Conservation (phyloP, 1,140 invertebrate genomes). For the Drosophila elegans region DNA sequence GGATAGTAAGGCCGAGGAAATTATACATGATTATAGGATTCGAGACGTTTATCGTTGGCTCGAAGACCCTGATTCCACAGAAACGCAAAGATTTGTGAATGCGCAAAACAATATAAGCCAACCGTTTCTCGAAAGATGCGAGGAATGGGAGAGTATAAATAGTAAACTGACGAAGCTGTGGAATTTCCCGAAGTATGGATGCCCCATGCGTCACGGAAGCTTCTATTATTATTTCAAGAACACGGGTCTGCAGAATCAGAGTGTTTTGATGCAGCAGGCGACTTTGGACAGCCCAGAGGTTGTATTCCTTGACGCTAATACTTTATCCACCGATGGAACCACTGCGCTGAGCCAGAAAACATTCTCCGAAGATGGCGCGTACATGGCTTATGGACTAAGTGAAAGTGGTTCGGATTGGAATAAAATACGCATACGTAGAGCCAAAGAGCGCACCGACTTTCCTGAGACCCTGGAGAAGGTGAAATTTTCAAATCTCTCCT, state of each 20-base stretch:
- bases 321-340: constrained; percentile 96
- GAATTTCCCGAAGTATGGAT: constrained; percentile 98
- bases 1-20: constrained; percentile 91
- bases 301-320: constrained; percentile 98
- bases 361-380: constrained; percentile 96
- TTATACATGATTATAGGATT: constrained; percentile 93
- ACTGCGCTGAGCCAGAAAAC: constrained; percentile 91
- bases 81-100: constrained; percentile 96
- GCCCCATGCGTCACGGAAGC: constrained; percentile 92
- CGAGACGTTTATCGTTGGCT: constrained; percentile 98
- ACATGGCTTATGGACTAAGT: constrained; percentile 96
- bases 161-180: constrained; percentile 93
- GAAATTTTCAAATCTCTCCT: constrained; percentile 95
- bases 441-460: constrained; percentile 93
- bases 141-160: constrained; percentile 90
- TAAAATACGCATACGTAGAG: constrained; percentile 93
- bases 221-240: constrained; percentile 97
- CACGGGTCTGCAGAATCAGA: constrained; percentile 97
- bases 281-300: constrained; percentile 90
- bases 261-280: constrained; percentile 97
- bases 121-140: constrained; percentile 93
- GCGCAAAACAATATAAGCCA: constrained; percentile 95
- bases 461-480: constrained; percentile 95
- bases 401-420: constrained; percentile 98
- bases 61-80: constrained; percentile 96